These are phyloP conservation scores for Porites evermanni DNA, from an alignment of 92 coral and sea anemone genomes.

Conservation along the genomic window DNA sequence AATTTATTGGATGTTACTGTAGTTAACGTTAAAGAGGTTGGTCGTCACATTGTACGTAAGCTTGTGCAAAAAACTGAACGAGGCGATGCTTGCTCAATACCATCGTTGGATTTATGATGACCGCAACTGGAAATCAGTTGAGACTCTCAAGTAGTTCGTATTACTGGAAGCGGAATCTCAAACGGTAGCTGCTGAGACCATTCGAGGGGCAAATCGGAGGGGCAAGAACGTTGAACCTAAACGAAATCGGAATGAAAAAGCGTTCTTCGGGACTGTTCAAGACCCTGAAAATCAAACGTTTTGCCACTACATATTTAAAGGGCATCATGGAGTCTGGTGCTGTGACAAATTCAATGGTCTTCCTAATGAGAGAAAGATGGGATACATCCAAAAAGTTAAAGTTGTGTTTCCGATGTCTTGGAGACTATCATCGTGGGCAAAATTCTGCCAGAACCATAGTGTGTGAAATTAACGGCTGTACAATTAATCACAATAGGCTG, in stretches of 20 bases:
- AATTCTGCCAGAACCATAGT: too few species aligned
- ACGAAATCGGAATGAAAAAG: too few species aligned
- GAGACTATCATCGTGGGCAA: too few species aligned
- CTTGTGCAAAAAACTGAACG: conserved; percentile 20
- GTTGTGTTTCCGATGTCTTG: too few species aligned
- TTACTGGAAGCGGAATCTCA: conserved; percentile 24
- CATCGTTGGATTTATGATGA: conserved; percentile 70
- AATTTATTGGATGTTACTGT: conserved; percentile 55
- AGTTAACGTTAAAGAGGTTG: conserved; percentile 60
- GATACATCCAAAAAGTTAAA: conserved; percentile 41
- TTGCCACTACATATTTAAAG: conserved; percentile 40
- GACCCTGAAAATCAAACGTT: neutral
- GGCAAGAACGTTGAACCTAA: too few species aligned
- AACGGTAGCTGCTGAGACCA: conserved; percentile 53
- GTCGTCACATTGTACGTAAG: neutral
- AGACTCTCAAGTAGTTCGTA: conserved; percentile 43
- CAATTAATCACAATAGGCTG: too few species aligned
- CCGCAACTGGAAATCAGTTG: conserved; percentile 50
- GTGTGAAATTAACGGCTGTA: too few species aligned
- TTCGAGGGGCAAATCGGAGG: neutral
- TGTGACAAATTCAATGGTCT: conserved; percentile 45
- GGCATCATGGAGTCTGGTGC: conserved; percentile 50
- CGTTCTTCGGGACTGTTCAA: too few species aligned
- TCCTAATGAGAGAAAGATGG: conserved; percentile 48
- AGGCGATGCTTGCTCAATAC: conserved; percentile 60